A percentile compares a stretch with the other conserved stretches of the same genome.
Evolutionary conservation across 2,888 invertebrate species (phyloP).

Genomic region (Anaspis maculata): DNA sequence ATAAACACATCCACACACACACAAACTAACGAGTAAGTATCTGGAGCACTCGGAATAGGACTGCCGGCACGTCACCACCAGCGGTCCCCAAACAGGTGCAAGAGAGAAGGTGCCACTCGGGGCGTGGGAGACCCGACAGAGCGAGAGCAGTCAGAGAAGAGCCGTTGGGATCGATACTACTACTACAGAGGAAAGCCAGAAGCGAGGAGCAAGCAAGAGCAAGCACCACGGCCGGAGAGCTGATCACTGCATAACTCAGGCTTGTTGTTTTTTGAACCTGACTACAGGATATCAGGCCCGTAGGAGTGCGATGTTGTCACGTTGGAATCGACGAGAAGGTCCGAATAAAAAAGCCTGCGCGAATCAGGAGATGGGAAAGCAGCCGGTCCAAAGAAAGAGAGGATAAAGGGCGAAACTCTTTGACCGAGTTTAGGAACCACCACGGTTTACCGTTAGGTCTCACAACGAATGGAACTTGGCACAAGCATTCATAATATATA

Average conservation of each 20-base stretch:
- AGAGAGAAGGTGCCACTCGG: conserved; percentile 10
- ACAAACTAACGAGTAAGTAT: conserved; percentile 20
- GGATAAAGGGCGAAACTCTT: too few relatives aligned
- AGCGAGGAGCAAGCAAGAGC: too few relatives aligned
- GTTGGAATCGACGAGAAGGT: conserved; percentile 15
- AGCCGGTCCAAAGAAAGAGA: too few relatives aligned
- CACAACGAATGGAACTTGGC: too few relatives aligned
- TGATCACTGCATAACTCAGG: conserved; percentile 35
- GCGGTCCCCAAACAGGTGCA: conserved; percentile 3
- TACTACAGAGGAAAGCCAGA: too few relatives aligned
- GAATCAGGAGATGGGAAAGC: too few relatives aligned
- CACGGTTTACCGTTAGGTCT: too few relatives aligned
- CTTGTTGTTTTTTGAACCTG: conserved; percentile 31
- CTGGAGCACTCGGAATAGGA: conserved; percentile 18
- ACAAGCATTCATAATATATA: too few relatives aligned
- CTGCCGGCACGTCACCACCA: too few relatives aligned
- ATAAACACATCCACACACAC: too few relatives aligned
- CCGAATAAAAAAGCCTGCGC: too few relatives aligned
- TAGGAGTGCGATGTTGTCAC: conserved; percentile 28
- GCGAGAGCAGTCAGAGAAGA: conserved; percentile 20
- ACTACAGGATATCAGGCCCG: conserved; percentile 29
- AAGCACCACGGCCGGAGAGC: conserved; percentile 28
- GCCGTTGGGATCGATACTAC: conserved; percentile 30
- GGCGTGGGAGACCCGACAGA: conserved; percentile 15
- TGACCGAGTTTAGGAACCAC: too few relatives aligned